phyloP scores from a whole-genome alignment of 2,888 invertebrate genomes.

The Cremastobaeus sp. region DNA sequence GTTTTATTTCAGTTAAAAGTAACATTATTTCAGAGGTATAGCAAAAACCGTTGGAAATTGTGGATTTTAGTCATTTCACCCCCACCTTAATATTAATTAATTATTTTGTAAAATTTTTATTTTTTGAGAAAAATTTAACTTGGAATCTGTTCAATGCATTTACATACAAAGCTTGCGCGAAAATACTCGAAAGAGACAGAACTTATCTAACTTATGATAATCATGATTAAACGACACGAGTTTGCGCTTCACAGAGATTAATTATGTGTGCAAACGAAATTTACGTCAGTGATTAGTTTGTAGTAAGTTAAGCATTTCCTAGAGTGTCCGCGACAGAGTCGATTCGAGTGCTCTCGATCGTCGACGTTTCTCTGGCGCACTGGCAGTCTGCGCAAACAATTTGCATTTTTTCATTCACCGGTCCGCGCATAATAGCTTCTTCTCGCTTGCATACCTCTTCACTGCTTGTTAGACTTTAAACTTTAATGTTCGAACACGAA shows the following conservation, averaged over 20 bases:
- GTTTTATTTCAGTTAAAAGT: no score
- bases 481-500: constrained; percentile 33
- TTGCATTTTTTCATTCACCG: constrained; percentile 41
- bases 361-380: constrained; percentile 36
- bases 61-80: no score
- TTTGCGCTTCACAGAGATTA: constrained; percentile 45
- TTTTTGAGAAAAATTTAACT: no score
- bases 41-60: no score
- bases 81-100: no score
- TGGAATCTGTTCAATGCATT: no score
- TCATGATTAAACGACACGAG: constrained; percentile 39
- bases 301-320: constrained; percentile 46
- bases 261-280: constrained; percentile 59
- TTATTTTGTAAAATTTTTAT: no score
- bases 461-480: constrained; percentile 41
- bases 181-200: constrained; percentile 13
- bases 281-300: constrained; percentile 56
- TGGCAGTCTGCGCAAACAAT: constrained; percentile 50
- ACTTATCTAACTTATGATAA: constrained; percentile 37
- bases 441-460: constrained; percentile 37
- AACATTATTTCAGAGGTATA: no score
- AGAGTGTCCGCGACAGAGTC: constrained; percentile 45
- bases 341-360: constrained; percentile 54
- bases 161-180: constrained; percentile 8
- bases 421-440: constrained; percentile 38